Percentiles rank a stretch among this genome's conserved stretches.
phyloP scores from a whole-genome alignment of 2,113 vertebrate genomes.

The Leptosomus discolor region DNA sequence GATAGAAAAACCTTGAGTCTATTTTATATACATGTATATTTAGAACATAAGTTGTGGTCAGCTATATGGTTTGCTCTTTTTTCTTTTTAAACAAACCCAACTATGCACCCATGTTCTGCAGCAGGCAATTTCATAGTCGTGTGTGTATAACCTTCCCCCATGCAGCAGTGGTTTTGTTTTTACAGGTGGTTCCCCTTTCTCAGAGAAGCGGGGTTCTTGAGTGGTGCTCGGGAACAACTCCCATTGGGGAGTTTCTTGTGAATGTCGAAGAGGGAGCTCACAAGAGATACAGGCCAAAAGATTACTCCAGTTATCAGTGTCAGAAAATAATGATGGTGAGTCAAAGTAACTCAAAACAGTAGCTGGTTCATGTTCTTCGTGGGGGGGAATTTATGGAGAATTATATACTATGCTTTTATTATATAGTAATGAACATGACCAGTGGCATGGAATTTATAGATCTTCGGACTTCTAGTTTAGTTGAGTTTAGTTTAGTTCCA shows the following conservation, averaged over 20 bases:
- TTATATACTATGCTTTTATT: neutral
- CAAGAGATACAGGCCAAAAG: slow-evolving; percentile 86
- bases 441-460: neutral
- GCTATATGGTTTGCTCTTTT: neutral
- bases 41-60: neutral
- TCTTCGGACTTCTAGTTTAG: neutral
- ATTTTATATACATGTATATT: neutral
- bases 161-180: neutral
- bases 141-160: neutral
- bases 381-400: neutral
- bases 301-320: slow-evolving; percentile 77
- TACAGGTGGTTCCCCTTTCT: slow-evolving; percentile 94
- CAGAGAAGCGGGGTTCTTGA: slow-evolving; percentile 94
- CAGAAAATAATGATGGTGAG: slow-evolving; percentile 87
- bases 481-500: neutral
- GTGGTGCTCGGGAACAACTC: slow-evolving; percentile 93
- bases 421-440: neutral
- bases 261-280: slow-evolving; percentile 85
- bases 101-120: neutral
- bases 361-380: neutral
- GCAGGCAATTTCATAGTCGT: accelerated
- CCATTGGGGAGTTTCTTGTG: slow-evolving; percentile 91
- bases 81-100: neutral
- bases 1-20: neutral
- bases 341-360: neutral